Evolutionary conservation across 1,140 invertebrate species (phyloP).

Genomic region (Drosophila guanche): DNA sequence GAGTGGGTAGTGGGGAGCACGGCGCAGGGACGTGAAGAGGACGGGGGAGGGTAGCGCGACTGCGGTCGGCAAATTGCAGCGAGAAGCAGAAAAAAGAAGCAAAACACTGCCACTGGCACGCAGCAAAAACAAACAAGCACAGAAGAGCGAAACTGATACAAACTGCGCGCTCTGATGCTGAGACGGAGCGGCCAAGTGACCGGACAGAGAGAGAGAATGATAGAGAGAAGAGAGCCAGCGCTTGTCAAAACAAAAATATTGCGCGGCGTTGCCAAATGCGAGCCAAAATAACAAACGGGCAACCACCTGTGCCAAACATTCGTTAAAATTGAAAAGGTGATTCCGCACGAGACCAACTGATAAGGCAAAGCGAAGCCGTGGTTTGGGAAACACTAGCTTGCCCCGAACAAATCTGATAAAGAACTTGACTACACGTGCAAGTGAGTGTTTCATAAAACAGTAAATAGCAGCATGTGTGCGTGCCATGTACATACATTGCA

Average conservation of each 20-base stretch:
- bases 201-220: background rate
- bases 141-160: conserved; percentile 54
- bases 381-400: too few relatives aligned
- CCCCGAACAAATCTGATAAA: too few relatives aligned
- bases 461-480: background rate
- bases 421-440: too few relatives aligned
- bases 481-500: background rate
- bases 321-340: too few relatives aligned
- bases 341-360: too few relatives aligned
- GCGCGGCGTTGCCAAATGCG: conserved; percentile 26
- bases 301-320: conserved; percentile 40
- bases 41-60: conserved; percentile 18
- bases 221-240: conserved; percentile 6
- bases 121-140: conserved; percentile 55
- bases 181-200: conserved; percentile 26
- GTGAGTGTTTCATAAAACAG: too few relatives aligned
- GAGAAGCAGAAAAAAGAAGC: conserved; percentile 48
- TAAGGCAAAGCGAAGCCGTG: too few relatives aligned
- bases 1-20: too few relatives aligned
- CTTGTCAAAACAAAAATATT: conserved; percentile 56
- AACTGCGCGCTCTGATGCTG: conserved; percentile 65
- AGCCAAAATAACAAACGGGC: conserved; percentile 9
- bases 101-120: conserved; percentile 48
- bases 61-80: conserved; percentile 51
- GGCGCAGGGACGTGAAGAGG: background rate